Evolutionary conservation across 2,888 invertebrate species (phyloP), one percentile per base, ranked within the genome.

Genomic region (Itoplectis maculator): DNA sequence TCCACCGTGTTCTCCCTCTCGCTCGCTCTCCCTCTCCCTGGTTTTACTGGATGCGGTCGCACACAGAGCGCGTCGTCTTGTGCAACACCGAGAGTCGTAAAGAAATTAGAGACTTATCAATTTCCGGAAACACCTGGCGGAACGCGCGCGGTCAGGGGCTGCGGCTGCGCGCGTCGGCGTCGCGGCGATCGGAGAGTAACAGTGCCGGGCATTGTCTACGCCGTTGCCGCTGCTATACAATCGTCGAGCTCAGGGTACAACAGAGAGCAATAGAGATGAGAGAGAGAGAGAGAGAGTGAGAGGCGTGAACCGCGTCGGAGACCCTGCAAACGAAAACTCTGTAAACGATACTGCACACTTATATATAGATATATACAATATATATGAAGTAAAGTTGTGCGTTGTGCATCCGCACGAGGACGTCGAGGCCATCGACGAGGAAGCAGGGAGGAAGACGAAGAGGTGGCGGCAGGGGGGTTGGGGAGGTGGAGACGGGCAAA

Each of bases 21-120:
- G 7, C 47, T 61, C 63, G 23, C 0, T 77, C 59, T 63, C 20
- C 29, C 37, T 74, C 5, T 11, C 29, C 23, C 23, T 54, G 20
- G 35, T 63, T 65, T 63, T 49, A 56, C 45, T 61, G 69, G 72
- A 78, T 79, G 82, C 79, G 79, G 79, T 79, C 68, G 76, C 61
- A 5, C 29, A 29, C 76, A 73, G 78, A 20, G 80, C 63, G 79
- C 85, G 75, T 72, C 66, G 70, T 40, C n/a, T n/a, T n/a, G 86
- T 83, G 86, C 77, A 81, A 85, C 84, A n/a, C n/a, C n/a, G n/a
- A 79, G 75, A 82, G 87, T 87, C 86, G 87, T 91, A 89, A 91
- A 90, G 88, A 89, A 91, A 90, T 91, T 89, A 89, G 87, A 87
- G 85, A 89, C 87, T 92, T 91, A 91, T 92, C 91, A 90, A 89